Evolutionary conservation across 1,140 invertebrate species (phyloP).

Genomic region (Brachionus calyciflorus): DNA sequence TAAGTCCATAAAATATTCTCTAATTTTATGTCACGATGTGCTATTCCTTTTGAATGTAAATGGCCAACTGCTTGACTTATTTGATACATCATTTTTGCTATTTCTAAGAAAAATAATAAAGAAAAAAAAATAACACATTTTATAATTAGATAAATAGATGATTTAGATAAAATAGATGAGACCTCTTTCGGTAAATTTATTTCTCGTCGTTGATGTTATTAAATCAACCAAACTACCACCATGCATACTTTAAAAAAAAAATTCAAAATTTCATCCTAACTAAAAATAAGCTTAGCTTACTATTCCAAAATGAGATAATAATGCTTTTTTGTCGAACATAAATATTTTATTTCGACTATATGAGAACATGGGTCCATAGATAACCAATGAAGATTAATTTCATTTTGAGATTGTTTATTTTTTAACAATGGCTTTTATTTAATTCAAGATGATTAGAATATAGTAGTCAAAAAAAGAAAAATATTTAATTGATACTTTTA

Average conservation of each 20-base stretch:
- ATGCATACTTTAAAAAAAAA: constrained; percentile 51
- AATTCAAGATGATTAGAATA: not conserved
- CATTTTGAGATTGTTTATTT: constrained; percentile 82
- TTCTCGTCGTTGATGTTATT: constrained; percentile 51
- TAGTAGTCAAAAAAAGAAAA: not conserved
- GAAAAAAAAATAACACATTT: no score
- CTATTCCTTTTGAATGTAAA: constrained; percentile 89
- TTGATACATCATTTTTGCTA: constrained; percentile 86
- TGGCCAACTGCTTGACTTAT: constrained; percentile 90
- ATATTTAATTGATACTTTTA: constrained; percentile 32
- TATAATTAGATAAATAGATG: no score
- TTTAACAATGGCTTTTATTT: not conserved
- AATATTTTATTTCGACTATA: constrained; percentile 74
- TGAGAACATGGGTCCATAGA: constrained; percentile 60
- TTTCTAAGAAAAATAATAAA: no score
- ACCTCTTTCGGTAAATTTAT: constrained; percentile 57
- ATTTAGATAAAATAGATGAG: no score
- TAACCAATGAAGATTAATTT: constrained; percentile 91
- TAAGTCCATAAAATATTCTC: not conserved
- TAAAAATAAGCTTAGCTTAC: not conserved
- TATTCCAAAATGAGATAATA: constrained; percentile 66
- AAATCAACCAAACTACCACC: constrained; percentile 57
- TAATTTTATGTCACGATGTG: constrained; percentile 56
- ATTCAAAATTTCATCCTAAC: not conserved
- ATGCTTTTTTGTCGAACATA: constrained; percentile 78